A percentile compares a stretch with the other conserved stretches of the same genome.
phyloP scores from a whole-genome alignment of 2,888 invertebrate genomes.

The Trypoxylon attenuatum region DNA sequence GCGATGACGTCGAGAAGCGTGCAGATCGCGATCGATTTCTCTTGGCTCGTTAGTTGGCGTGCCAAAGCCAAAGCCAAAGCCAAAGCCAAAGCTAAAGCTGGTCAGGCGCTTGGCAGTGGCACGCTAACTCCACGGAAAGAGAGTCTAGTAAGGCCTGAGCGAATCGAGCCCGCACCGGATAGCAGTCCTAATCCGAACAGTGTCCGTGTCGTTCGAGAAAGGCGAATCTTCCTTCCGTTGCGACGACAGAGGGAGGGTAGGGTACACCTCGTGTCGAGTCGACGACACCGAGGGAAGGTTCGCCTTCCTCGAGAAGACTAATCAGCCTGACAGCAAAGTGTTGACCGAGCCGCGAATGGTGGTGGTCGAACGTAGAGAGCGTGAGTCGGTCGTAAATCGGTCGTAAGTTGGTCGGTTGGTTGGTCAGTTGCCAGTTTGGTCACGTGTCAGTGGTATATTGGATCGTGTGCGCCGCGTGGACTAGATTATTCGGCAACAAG shows the following conservation, averaged over 20 bases:
- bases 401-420: not conserved
- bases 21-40: not conserved
- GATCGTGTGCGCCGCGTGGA: not conserved
- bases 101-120: too few relatives aligned
- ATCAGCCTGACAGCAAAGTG: not conserved
- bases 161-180: not conserved
- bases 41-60: too few relatives aligned
- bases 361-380: too few relatives aligned
- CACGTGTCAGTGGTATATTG: not conserved
- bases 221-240: too few relatives aligned
- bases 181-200: not conserved
- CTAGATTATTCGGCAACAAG: too few relatives aligned
- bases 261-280: too few relatives aligned
- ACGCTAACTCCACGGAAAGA: too few relatives aligned
- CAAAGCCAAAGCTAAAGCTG: too few relatives aligned
- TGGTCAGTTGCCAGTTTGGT: not conserved
- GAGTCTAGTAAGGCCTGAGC: not conserved
- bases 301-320: not conserved
- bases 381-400: too few relatives aligned
- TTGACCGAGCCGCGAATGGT: too few relatives aligned
- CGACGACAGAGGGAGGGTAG: not conserved
- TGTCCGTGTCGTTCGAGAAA: not conserved
- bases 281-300: too few relatives aligned
- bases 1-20: slow-evolving; percentile 34
- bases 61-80: too few relatives aligned